Evolutionary conservation across 2,888 invertebrate genomes (phyloP).

Genomic region (Hydroisotoma schaefferi): DNA sequence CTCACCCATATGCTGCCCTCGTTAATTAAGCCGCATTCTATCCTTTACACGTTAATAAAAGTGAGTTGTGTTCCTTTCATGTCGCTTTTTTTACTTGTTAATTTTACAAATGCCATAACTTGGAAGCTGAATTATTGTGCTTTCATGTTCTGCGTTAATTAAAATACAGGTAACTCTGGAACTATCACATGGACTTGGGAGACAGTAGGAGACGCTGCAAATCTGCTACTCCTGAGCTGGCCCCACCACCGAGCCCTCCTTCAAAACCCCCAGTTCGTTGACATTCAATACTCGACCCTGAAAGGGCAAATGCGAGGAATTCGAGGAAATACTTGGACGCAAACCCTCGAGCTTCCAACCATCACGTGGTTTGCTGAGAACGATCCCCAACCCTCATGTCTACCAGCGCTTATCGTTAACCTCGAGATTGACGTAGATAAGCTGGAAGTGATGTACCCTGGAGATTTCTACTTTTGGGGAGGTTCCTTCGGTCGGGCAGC

Average conservation of each 20-base stretch:
- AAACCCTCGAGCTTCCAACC: conserved; percentile 26
- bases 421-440: conserved; percentile 31
- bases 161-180: conserved; percentile 17
- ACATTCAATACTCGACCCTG: conserved; percentile 34
- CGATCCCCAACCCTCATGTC: conserved; percentile 29
- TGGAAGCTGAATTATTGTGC: no score
- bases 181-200: conserved; percentile 36
- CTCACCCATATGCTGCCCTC: no score
- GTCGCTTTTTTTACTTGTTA: no score
- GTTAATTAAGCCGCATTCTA: no score
- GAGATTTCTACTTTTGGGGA: conserved; percentile 46
- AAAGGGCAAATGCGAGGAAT: conserved; percentile 38
- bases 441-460: conserved; percentile 31
- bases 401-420: conserved; percentile 28
- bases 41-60: no score
- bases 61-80: no score
- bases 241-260: conserved; percentile 32
- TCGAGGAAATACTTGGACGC: conserved; percentile 24
- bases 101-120: no score
- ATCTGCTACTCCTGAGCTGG: conserved; percentile 30
- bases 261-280: conserved; percentile 20
- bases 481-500: conserved; percentile 33
- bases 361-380: conserved; percentile 33
- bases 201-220: conserved; percentile 21
- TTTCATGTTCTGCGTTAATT: no score